Conservation (phyloP, 2,797 vertebrate species). For the Nyctalus aviator region DNA sequence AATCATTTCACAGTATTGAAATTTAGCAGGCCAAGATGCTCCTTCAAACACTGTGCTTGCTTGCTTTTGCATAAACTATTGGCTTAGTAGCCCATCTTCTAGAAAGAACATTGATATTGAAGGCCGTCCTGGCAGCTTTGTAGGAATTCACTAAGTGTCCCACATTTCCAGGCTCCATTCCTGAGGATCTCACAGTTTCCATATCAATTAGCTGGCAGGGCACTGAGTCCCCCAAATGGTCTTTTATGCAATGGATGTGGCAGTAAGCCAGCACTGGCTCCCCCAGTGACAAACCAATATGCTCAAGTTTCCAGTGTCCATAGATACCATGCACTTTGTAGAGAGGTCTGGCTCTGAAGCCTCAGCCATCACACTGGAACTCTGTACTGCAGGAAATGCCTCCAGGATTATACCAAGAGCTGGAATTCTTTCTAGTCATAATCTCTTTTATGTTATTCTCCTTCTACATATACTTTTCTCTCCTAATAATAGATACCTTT, state of each 20-base stretch:
- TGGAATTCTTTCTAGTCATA: conserved; percentile 19
- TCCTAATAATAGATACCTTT: not conserved
- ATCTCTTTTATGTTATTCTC: not conserved
- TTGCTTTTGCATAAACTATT: conserved; percentile 63
- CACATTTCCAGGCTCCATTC: conserved; percentile 78
- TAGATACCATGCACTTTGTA: conserved; percentile 54
- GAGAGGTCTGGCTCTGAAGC: conserved; percentile 53
- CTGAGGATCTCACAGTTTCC: conserved; percentile 76
- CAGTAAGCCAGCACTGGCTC: conserved; percentile 69
- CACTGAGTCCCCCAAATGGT: conserved; percentile 70
- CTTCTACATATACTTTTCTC: conserved; percentile 7
- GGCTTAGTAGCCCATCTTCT: conserved; percentile 44
- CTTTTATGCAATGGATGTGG: conserved; percentile 75
- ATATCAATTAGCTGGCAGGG: conserved; percentile 80
- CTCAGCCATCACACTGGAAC: conserved; percentile 29
- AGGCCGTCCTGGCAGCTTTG: conserved; percentile 63
- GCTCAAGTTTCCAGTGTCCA: conserved; percentile 55
- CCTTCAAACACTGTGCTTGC: conserved; percentile 12
- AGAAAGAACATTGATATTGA: conserved; percentile 68
- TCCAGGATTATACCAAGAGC: conserved; percentile 13
- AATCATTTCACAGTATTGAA: not conserved
- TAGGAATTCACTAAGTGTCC: conserved; percentile 77
- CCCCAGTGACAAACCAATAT: conserved; percentile 64
- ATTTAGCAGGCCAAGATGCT: conserved; percentile 10
- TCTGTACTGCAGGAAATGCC: not conserved